Base-by-base conservation (phyloP, 2,797 vertebrate species). In the Sparidentex hasta region DNA sequence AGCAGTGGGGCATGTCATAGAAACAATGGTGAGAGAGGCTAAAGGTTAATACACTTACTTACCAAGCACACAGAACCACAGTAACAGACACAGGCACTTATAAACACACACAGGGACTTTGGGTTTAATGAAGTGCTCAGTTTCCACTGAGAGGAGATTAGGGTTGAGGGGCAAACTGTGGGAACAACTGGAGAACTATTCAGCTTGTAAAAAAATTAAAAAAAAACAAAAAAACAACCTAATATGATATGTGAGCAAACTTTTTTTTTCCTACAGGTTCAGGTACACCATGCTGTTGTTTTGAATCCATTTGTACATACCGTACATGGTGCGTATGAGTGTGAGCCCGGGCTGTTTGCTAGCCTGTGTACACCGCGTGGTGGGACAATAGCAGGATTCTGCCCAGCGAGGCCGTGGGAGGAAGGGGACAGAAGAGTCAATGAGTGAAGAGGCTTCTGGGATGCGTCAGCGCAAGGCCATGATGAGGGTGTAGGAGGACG, bases 401-500 rank as follows among this genome's bases (percentile, higher is more conserved):
- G 89, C 89, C 65, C 74, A 20, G 86, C 44, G 20, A 82, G 78
- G 76, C 86, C 75, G 95, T 95, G 95, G 95, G 95, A 94, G 95
- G 94, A 93, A 92, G 88, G 85, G 89, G 83, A 94, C 94, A 94
- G 92, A 94, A 77, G 90, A 95, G 92, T 95, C 93, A 94, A 95
- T 94, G 94, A 95, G 92, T 95, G 95, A 95, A 93, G 95, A 95
- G 95, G 92, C 93, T 92, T 95, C 84, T 87, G 91, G 88, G 92
- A 93, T 92, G 92, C 94, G 93, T 95, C 94, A 94, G 84, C 76
- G 43, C 88, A 74, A 88, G 88, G 88, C 92, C 83, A 89, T 90
- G 87, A 90, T 85, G 85, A 89, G 91, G 61, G 89, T 87, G 95
- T 95, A 93, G 94, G 95, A 96, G 92, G 93, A 91, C 51, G 63